phyloP scores from a whole-genome alignment of 92 coral and sea anemone genomes.

The Phenganax subtilis region DNA sequence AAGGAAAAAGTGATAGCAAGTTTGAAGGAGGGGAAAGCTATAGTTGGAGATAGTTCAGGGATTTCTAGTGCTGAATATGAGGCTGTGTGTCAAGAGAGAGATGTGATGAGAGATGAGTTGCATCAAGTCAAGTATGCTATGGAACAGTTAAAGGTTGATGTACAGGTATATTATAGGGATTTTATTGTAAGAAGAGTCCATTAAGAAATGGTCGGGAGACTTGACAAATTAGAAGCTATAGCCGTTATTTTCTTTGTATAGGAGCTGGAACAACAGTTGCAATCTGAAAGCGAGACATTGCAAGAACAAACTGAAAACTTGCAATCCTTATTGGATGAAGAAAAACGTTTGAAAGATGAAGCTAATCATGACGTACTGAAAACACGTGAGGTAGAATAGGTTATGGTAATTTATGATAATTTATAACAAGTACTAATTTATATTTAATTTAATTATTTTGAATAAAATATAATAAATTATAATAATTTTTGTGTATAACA shows the following conservation, averaged over 20 bases:
- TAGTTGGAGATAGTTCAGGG: conserved; percentile 71
- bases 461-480: no score
- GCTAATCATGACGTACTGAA: conserved; percentile 73
- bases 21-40: conserved; percentile 79
- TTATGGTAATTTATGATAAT: no score
- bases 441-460: no score
- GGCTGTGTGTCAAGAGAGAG: conserved; percentile 89
- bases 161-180: conserved; percentile 56
- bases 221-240: not conserved
- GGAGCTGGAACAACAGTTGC: conserved; percentile 92
- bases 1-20: conserved; percentile 90
- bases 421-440: no score
- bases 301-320: conserved; percentile 74
- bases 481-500: no score
- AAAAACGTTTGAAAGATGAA: conserved; percentile 70
- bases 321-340: conserved; percentile 70
- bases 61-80: conserved; percentile 80
- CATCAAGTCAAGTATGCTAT: conserved; percentile 72
- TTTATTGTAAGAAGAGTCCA: no score
- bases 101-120: conserved; percentile 78
- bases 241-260: conserved; percentile 12
- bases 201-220: not conserved
- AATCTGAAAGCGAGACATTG: conserved; percentile 77
- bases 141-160: conserved; percentile 85
- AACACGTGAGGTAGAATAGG: conserved; percentile 22